A percentile compares a stretch with the other conserved stretches of the same genome.
Conservation (phyloP, 2,113 vertebrate species). For the Pituophis catenifer region DNA sequence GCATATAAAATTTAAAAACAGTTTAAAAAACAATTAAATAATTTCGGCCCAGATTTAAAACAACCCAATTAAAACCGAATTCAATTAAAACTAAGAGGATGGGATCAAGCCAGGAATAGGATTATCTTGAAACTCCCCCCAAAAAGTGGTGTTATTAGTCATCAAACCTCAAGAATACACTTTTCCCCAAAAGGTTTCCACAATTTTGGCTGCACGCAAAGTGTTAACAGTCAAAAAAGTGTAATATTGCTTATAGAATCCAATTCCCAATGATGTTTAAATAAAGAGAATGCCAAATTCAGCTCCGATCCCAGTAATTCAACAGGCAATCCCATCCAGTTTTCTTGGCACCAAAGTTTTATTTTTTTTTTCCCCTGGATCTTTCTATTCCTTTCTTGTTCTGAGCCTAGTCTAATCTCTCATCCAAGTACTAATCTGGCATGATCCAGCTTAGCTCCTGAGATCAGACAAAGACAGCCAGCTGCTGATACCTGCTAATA, state of each 20-base stretch:
- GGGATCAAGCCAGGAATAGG: too few relatives aligned
- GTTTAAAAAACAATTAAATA: too few relatives aligned
- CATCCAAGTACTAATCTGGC: not conserved
- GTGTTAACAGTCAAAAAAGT: not conserved
- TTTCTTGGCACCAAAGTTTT: not conserved
- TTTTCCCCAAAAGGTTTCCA: too few relatives aligned
- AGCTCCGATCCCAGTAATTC: not conserved
- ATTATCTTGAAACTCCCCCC: too few relatives aligned
- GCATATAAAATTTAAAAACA: too few relatives aligned
- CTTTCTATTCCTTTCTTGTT: not conserved
- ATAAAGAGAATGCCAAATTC: not conserved
- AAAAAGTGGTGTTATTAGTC: too few relatives aligned
- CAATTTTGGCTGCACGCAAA: too few relatives aligned
- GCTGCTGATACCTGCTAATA: not conserved
- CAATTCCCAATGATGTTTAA: not conserved
- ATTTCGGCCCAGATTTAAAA: too few relatives aligned
- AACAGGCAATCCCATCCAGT: not conserved
- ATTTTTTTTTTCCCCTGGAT: not conserved
- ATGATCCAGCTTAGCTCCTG: not conserved
- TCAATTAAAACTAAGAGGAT: too few relatives aligned
- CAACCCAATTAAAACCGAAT: too few relatives aligned
- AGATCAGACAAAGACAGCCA: not conserved
- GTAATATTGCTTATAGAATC: not conserved
- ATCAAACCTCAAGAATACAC: too few relatives aligned
- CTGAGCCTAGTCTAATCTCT: not conserved